Evolutionary conservation across 1,140 invertebrate species (phyloP).

Genomic region (Drosophila athabasca): DNA sequence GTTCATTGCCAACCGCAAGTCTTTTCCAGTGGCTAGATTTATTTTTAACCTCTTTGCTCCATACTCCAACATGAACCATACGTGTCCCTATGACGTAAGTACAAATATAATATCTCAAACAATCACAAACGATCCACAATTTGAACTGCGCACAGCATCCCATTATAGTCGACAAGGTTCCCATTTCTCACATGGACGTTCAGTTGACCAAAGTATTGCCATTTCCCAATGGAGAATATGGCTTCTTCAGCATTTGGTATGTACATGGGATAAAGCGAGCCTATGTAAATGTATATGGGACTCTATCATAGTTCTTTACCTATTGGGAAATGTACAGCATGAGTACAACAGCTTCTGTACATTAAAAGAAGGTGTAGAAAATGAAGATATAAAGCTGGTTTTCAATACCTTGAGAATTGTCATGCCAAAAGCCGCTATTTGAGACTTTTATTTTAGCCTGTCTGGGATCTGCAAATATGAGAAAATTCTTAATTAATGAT

Average conservation of each 20-base stretch:
- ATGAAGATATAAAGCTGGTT: too few species aligned
- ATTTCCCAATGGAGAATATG: conserved; percentile 1
- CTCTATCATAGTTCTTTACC: too few species aligned
- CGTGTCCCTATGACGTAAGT: conserved; percentile 12
- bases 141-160: not conserved
- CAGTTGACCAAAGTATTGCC: not conserved
- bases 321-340: too few species aligned
- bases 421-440: too few species aligned
- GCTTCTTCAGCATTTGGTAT: conserved; percentile 4
- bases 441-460: too few species aligned
- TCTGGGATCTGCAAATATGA: too few species aligned
- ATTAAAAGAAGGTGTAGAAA: too few species aligned
- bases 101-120: too few species aligned
- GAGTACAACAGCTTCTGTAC: too few species aligned
- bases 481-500: too few species aligned
- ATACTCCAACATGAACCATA: conserved; percentile 19
- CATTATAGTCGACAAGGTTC: not conserved
- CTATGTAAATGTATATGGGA: not conserved
- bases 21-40: not conserved
- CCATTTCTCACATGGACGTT: not conserved
- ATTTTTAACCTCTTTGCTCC: conserved; percentile 6
- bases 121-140: too few species aligned
- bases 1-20: not conserved
- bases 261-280: not conserved
- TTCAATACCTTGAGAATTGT: too few species aligned